phyloP scores from a whole-genome alignment of 2,888 invertebrate genomes.

The Agrotis clavis region DNA sequence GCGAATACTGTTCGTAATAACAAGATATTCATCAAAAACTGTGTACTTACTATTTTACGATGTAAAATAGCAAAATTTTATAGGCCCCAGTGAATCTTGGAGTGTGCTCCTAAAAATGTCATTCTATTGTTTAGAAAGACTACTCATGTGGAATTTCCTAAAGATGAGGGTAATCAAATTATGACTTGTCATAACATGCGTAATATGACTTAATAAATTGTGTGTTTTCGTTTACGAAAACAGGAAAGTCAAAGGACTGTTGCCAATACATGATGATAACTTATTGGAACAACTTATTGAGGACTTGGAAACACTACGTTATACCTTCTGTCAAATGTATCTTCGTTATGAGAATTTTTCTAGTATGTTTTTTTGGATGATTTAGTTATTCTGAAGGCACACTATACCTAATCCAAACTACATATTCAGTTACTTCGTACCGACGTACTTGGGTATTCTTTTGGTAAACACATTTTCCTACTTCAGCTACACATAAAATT shows the following conservation, averaged over 20 bases:
- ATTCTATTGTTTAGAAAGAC: background rate
- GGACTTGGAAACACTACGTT: no score
- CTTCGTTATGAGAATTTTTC: no score
- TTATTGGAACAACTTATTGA: background rate
- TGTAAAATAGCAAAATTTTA: background rate
- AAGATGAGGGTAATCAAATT: background rate
- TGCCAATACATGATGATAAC: background rate
- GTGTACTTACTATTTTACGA: no score
- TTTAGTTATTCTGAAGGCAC: background rate
- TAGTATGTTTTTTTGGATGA: no score
- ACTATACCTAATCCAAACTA: no score
- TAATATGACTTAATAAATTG: background rate
- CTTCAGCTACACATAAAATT: constrained; percentile 4
- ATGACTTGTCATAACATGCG: background rate
- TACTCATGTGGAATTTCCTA: constrained; percentile 9
- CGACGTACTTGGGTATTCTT: background rate
- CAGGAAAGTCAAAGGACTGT: background rate
- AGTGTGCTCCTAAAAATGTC: background rate
- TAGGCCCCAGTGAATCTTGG: background rate
- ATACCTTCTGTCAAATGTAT: background rate
- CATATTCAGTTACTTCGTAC: background rate
- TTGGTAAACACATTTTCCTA: background rate
- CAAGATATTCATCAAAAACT: no score
- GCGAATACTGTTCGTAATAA: no score
- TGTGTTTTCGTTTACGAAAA: background rate